Base-by-base conservation (phyloP, 2,797 vertebrate genomes). In the Schizopygopsis malacanthus region DNA sequence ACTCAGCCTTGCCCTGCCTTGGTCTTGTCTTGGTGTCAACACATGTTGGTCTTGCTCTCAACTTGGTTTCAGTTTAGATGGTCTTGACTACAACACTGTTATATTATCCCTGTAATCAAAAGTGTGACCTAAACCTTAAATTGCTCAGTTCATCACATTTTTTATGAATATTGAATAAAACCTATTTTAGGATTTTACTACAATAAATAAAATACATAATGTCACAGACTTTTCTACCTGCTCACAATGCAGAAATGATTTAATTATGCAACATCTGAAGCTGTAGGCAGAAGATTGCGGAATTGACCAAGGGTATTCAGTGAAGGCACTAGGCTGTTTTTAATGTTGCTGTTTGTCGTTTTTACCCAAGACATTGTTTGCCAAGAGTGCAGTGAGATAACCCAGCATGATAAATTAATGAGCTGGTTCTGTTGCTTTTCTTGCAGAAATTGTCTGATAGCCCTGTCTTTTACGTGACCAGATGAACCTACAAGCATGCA, bases 271-370 rank as follows among this genome's bases (percentile, higher is more conserved):
- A 73, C 45, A 15, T 81, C 63, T 67, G 28, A 18, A 82, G 72
- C 59, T 81, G 81, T 85, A 45, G 33, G 79, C 50, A 87, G 56
- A 79, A 79, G 39, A 79, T 37, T 75, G 39, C 45, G 10, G 76
- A 83, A n/a, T 28, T 52, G 39, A 65, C 70, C 71, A 12, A 43
- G 61, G 10, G 18, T 73, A 81, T 70, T 69, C 65, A 81, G 50
- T 63, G 41, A 13, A 65, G 22, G 43, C 69, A 79, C 69, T 25
- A n/a, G 25, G 41, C 45, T 47, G n/a, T 39, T 77, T 56, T 77
- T 83, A 85, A 83, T 87, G 69, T 59, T n/a, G 63, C 83, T 69
- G 37, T 61, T 77, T 72, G 50, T 87, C 39, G 80, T 56, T 83
- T 78, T 25, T 81, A 43, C 47, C 82, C 61, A 71, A 85, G 16